These are phyloP conservation scores for Champsocephalus esox DNA, from an alignment of 2,797 vertebrate species.

Conservation along the genomic window DNA sequence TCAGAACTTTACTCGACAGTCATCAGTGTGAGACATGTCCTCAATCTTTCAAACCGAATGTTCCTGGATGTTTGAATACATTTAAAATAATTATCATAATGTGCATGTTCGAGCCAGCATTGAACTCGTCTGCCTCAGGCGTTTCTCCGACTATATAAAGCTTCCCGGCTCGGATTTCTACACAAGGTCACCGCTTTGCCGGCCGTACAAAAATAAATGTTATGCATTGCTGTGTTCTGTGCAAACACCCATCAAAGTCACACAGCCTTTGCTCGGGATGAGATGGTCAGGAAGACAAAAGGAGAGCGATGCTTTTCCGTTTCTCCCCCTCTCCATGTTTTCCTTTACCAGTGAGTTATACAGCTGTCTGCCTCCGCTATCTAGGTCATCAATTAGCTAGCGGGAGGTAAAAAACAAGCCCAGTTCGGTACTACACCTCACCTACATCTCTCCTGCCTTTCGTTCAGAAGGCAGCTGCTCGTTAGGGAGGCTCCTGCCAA, in stretches of 20 bases:
- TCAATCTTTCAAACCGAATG: background rate
- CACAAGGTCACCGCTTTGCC: conserved; percentile 47
- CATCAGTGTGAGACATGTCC: conserved; percentile 8
- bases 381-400: conserved; percentile 80
- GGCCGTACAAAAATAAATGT: conserved; percentile 33
- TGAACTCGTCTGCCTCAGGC: conserved; percentile 27
- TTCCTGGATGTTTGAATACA: conserved; percentile 22
- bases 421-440: conserved; percentile 70
- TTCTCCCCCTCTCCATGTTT: conserved; percentile 42
- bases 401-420: conserved; percentile 45
- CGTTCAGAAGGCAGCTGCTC: conserved; percentile 68
- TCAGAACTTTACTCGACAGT: background rate
- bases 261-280: background rate
- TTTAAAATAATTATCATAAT: conserved; percentile 33
- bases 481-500: conserved; percentile 69
- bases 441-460: conserved; percentile 68
- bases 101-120: conserved; percentile 21
- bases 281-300: conserved; percentile 57
- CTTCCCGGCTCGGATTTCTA: conserved; percentile 21
- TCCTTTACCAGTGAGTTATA: conserved; percentile 73
- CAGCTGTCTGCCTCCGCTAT: conserved; percentile 75
- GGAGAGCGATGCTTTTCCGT: conserved; percentile 26
- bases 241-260: conserved; percentile 46
- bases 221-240: conserved; percentile 24
- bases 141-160: conserved; percentile 35